These are phyloP conservation scores for Zoroaster sp. DNA, from an alignment of 53 echinoderm and acorn worm genomes.

Conservation along the genomic window DNA sequence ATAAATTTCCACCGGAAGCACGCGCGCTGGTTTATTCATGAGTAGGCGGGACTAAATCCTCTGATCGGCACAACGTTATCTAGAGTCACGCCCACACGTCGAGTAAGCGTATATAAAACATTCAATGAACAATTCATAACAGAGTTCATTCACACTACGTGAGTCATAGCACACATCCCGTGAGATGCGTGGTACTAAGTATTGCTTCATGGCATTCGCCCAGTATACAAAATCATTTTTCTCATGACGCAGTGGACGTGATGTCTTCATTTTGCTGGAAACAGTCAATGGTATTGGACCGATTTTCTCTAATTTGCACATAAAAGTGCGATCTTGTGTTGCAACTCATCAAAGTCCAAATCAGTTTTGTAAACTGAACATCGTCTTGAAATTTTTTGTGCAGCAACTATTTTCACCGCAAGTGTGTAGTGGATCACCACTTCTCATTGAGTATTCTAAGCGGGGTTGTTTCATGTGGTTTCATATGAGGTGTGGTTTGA, in stretches of 20 bases:
- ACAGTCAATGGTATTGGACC: not conserved
- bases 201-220: not conserved
- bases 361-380: slow-evolving; percentile 43
- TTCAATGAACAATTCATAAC: slow-evolving; percentile 45
- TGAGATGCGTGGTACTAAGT: not conserved
- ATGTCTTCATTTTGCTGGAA: slow-evolving; percentile 36
- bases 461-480: slow-evolving; percentile 76
- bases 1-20: slow-evolving; percentile 53
- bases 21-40: slow-evolving; percentile 51
- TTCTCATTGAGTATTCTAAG: slow-evolving; percentile 46
- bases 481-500: slow-evolving; percentile 70
- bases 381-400: not conserved
- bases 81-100: not conserved
- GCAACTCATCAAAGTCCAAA: slow-evolving; percentile 32
- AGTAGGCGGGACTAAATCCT: slow-evolving; percentile 14
- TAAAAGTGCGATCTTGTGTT: slow-evolving; percentile 33
- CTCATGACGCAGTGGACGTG: slow-evolving; percentile 38
- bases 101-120: not conserved
- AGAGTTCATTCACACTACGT: slow-evolving; percentile 60
- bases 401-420: slow-evolving; percentile 28
- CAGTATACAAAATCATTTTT: not conserved
- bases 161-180: slow-evolving; percentile 42
- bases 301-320: not conserved
- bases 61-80: not conserved
- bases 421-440: slow-evolving; percentile 27